A percentile compares a stretch with the other conserved stretches of the same genome.
phyloP scores from a whole-genome alignment of 1,140 invertebrate species.

The Plutomurus gul region DNA sequence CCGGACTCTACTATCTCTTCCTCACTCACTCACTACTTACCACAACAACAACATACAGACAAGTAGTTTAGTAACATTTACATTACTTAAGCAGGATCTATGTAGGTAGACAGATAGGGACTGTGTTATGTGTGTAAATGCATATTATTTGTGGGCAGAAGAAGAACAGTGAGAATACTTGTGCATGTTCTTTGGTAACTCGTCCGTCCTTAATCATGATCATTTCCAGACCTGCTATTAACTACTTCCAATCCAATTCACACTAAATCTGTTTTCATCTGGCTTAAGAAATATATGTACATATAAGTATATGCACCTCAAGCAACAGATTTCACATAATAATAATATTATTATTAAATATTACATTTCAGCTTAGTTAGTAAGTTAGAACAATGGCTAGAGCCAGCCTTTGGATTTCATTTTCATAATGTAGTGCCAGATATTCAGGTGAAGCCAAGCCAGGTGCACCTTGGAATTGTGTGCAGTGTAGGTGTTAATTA shows the following conservation, averaged over 20 bases:
- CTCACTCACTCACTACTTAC: not conserved
- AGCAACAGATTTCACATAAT: too few relatives aligned
- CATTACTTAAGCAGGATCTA: conserved; percentile 1
- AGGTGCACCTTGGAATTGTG: conserved; percentile 1
- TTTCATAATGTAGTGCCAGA: too few relatives aligned
- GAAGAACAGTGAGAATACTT: too few relatives aligned
- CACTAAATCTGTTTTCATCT: not conserved
- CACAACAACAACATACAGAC: not conserved
- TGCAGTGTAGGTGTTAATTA: conserved; percentile 29
- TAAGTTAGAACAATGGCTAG: too few relatives aligned
- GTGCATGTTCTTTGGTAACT: not conserved
- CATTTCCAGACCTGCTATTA: conserved; percentile 23
- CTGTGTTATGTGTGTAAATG: not conserved
- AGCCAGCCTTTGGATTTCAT: too few relatives aligned
- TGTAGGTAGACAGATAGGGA: too few relatives aligned
- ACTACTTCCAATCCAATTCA: conserved; percentile 24
- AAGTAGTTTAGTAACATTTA: conserved; percentile 23
- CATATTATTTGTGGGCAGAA: not conserved
- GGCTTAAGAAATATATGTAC: not conserved
- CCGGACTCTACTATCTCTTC: not conserved
- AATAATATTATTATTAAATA: too few relatives aligned
- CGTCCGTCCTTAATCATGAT: conserved; percentile 1
- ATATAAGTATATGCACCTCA: too few relatives aligned
- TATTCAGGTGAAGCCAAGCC: not conserved
- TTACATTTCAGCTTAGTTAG: too few relatives aligned